Evolutionary conservation across 2,797 vertebrate species (phyloP).

Genomic region (Synanceia verrucosa): DNA sequence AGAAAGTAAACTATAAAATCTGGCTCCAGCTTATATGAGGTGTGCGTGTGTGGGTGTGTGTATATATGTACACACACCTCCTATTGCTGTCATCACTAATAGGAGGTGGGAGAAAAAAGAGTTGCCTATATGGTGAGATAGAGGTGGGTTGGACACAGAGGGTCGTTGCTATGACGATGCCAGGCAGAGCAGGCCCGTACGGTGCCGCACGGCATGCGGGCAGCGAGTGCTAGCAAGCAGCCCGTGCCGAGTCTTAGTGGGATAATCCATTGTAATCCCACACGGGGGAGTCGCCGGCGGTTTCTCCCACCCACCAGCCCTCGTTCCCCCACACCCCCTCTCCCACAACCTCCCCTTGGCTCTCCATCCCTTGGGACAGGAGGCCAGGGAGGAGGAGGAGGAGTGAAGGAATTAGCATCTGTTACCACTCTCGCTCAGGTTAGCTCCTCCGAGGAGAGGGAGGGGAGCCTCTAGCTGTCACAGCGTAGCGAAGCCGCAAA

Average conservation of each 20-base stretch:
- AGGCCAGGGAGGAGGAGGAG: slow-evolving; percentile 36
- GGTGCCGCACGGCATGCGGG: slow-evolving; percentile 32
- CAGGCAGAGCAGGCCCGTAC: slow-evolving; percentile 30
- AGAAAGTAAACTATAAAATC: no score
- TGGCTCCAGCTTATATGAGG: no score
- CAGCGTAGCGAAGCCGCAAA: slow-evolving; percentile 62
- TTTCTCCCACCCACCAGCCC: neutral
- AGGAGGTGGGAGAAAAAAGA: neutral
- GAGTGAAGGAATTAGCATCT: slow-evolving; percentile 85
- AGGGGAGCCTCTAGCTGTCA: slow-evolving; percentile 65
- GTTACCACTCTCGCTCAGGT: slow-evolving; percentile 76
- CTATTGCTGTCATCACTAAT: no score
- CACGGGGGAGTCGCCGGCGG: slow-evolving; percentile 60
- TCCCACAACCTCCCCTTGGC: slow-evolving; percentile 4
- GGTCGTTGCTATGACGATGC: slow-evolving; percentile 57
- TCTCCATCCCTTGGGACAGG: slow-evolving; percentile 56
- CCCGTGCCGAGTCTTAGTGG: slow-evolving; percentile 73
- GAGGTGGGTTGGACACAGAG: neutral
- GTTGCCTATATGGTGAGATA: neutral
- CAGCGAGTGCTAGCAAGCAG: slow-evolving; percentile 55
- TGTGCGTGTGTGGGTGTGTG: neutral
- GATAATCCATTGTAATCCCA: slow-evolving; percentile 84
- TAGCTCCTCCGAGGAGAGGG: slow-evolving; percentile 53
- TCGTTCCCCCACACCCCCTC: neutral
- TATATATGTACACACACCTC: no score